A percentile compares a stretch with the other conserved stretches of the same genome.
phyloP scores from a whole-genome alignment of 2,888 invertebrate genomes.

The Meliscaeva auricollis region DNA sequence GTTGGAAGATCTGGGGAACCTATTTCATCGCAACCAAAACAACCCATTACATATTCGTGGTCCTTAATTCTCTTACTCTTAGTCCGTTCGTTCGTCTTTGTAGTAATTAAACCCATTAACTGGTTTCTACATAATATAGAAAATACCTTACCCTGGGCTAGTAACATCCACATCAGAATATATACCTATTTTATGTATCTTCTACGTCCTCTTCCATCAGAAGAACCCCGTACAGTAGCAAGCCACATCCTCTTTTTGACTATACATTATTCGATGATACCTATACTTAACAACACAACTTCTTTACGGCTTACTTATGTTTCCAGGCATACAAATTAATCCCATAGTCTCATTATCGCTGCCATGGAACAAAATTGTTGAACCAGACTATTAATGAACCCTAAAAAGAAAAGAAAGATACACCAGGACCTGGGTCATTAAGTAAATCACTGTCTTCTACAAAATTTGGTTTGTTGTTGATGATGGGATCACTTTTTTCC shows the following conservation, averaged over 20 bases:
- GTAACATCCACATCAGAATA: too few species aligned
- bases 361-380: conserved; percentile 60
- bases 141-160: too few species aligned
- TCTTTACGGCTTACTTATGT: conserved; percentile 52
- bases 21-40: conserved; percentile 47
- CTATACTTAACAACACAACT: conserved; percentile 25
- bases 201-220: too few species aligned
- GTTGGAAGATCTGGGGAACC: neutral
- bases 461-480: conserved; percentile 66
- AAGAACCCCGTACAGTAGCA: too few species aligned
- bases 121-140: conserved; percentile 7
- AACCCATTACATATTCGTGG: conserved; percentile 42
- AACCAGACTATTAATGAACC: conserved; percentile 65
- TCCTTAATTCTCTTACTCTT: neutral
- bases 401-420: conserved; percentile 57
- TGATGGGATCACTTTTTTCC: conserved; percentile 12
- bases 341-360: conserved; percentile 69
- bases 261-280: neutral
- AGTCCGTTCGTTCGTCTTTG: conserved; percentile 44
- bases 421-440: conserved; percentile 62
- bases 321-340: conserved; percentile 68
- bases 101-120: conserved; percentile 69
- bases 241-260: too few species aligned
- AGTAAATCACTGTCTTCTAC: conserved; percentile 72
- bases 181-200: too few species aligned